Evolutionary conservation across 2,113 vertebrate genomes (phyloP).

Genomic region (Nestor notabilis): DNA sequence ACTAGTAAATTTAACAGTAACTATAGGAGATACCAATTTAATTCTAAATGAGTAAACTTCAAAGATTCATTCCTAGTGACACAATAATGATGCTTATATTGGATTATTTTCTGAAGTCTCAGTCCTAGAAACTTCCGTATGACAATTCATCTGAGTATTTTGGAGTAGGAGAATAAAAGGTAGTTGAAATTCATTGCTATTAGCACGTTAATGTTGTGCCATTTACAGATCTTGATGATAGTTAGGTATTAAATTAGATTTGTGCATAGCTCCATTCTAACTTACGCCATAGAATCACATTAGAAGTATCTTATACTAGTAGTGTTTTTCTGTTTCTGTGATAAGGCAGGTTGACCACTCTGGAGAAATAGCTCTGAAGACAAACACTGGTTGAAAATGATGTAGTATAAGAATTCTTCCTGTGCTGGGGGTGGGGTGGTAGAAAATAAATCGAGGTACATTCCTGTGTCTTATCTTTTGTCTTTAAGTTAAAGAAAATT

Average conservation of each 20-base stretch:
- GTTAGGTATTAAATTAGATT: background rate
- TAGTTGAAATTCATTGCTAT: background rate
- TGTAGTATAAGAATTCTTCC: background rate
- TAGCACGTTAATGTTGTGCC: background rate
- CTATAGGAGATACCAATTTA: background rate
- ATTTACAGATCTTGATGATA: background rate
- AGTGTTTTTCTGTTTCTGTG: background rate
- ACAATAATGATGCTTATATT: fast-evolving
- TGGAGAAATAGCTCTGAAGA: background rate
- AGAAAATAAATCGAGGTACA: background rate
- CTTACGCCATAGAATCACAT: background rate
- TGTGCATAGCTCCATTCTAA: background rate
- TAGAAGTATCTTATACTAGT: background rate
- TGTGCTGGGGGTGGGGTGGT: fast-evolving
- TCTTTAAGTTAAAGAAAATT: background rate
- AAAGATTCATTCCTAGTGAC: background rate
- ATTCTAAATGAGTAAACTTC: background rate
- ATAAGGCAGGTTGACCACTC: background rate
- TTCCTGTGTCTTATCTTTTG: background rate
- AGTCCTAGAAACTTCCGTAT: background rate
- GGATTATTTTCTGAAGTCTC: background rate
- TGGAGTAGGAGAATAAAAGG: background rate
- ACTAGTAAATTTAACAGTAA: background rate
- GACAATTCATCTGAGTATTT: background rate
- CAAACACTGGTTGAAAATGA: background rate